Evolutionary conservation across 2,888 invertebrate genomes (phyloP).

Genomic region (Stegophylla sp.): DNA sequence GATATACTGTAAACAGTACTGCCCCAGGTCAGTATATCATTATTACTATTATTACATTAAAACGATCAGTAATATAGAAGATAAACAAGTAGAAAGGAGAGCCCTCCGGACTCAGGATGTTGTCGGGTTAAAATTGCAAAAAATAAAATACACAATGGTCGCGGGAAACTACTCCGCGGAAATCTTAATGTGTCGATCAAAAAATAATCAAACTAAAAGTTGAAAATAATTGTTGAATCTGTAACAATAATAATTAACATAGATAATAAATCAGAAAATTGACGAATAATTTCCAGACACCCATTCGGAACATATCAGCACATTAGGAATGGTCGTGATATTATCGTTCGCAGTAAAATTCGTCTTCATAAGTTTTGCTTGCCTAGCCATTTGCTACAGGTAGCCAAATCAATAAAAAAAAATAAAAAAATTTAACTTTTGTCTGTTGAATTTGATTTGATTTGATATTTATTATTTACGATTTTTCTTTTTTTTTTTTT

Average conservation of each 20-base stretch:
- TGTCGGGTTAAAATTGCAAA: background rate
- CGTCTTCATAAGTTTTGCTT: slow-evolving; percentile 95
- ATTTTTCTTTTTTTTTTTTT: slow-evolving; percentile 68
- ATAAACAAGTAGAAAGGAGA: background rate
- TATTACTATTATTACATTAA: too few species aligned
- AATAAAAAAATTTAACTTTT: slow-evolving; percentile 55
- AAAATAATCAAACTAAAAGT: background rate
- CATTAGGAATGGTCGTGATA: slow-evolving; percentile 88
- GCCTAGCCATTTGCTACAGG: slow-evolving; percentile 96
- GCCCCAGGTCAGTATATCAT: background rate
- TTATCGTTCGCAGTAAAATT: slow-evolving; percentile 89
- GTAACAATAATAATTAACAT: too few species aligned
- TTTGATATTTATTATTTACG: slow-evolving; percentile 68
- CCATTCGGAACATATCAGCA: slow-evolving; percentile 71
- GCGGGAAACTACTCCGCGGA: background rate
- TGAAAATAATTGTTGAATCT: background rate
- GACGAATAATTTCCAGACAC: slow-evolving; percentile 60
- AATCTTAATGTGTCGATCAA: background rate
- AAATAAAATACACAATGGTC: background rate
- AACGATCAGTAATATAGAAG: background rate
- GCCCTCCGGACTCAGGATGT: background rate
- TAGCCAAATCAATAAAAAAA: slow-evolving; percentile 65
- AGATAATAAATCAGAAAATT: slow-evolving; percentile 33
- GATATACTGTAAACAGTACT: background rate
- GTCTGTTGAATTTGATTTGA: slow-evolving; percentile 64